A percentile compares a stretch with the other conserved stretches of the same genome.
These are phyloP conservation scores for Acronicta leporina DNA, from an alignment of 2,888 invertebrate genomes.

Conservation along the genomic window DNA sequence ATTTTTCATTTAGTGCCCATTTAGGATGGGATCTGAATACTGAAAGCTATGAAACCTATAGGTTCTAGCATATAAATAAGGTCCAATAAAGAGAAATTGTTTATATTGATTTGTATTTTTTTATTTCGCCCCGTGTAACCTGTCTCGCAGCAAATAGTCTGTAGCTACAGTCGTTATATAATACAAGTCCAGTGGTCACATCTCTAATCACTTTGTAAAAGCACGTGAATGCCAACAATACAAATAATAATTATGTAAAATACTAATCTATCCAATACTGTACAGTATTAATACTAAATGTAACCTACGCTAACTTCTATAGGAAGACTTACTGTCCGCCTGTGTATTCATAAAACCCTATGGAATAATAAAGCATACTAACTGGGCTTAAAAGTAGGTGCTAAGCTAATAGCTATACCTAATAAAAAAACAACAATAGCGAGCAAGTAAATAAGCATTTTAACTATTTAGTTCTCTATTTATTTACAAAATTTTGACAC, in stretches of 20 bases:
- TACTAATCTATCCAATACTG: constrained; percentile 27
- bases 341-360: constrained; percentile 18
- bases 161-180: constrained; percentile 46
- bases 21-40: no score
- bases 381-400: no score
- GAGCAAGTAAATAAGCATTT: no score
- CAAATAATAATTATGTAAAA: constrained; percentile 27
- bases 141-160: not conserved
- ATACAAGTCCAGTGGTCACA: constrained; percentile 51
- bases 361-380: constrained; percentile 29
- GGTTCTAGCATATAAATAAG: no score
- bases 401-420: no score
- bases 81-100: not conserved
- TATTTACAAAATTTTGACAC: constrained; percentile 7
- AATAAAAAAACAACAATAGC: no score
- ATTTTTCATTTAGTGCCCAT: no score
- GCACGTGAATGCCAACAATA: constrained; percentile 58
- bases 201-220: constrained; percentile 42
- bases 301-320: constrained; percentile 9
- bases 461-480: no score
- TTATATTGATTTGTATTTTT: not conserved
- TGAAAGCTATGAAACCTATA: no score
- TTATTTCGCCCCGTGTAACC: not conserved
- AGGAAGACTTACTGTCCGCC: not conserved
- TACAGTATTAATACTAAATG: constrained; percentile 18